phyloP scores from a whole-genome alignment of 2,888 invertebrate genomes.

The Iselma pallidipennis region DNA sequence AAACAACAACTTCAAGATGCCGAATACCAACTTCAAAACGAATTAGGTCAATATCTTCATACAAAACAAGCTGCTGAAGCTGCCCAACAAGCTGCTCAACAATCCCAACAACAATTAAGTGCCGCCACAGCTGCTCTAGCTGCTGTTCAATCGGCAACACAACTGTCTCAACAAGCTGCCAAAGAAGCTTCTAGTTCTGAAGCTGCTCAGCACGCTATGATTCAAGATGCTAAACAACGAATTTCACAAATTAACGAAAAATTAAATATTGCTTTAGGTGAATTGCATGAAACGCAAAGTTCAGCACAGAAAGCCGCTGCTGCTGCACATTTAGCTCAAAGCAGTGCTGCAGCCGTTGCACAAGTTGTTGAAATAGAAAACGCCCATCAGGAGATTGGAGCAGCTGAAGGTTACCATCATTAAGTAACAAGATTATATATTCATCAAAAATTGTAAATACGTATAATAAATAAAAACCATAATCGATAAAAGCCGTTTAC shows the following conservation, averaged over 20 bases:
- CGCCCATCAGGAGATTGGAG: not conserved
- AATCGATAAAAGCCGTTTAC: not conserved
- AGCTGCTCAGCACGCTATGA: conserved; percentile 74
- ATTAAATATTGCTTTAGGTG: conserved; percentile 65
- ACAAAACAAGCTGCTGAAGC: conserved; percentile 69
- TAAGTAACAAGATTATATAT: not conserved
- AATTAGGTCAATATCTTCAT: conserved; percentile 69
- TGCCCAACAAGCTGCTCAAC: conserved; percentile 69
- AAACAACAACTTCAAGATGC: conserved; percentile 72
- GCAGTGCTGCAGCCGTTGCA: conserved; percentile 71
- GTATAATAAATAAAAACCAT: not conserved
- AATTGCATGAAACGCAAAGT: conserved; percentile 70
- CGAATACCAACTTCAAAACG: conserved; percentile 66
- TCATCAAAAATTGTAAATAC: not conserved
- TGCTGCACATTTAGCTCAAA: conserved; percentile 70
- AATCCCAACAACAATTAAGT: conserved; percentile 67
- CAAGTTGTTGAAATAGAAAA: conserved; percentile 41
- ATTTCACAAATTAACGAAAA: conserved; percentile 67
- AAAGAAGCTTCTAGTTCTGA: conserved; percentile 69
- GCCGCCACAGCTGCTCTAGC: conserved; percentile 70
- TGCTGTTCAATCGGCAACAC: conserved; percentile 61
- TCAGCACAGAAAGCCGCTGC: conserved; percentile 68
- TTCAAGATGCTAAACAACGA: conserved; percentile 68
- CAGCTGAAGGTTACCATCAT: not conserved
- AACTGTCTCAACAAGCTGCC: conserved; percentile 70